Evolutionary conservation across 2,113 vertebrate genomes (phyloP).

Genomic region (Triplophysa dalaica): DNA sequence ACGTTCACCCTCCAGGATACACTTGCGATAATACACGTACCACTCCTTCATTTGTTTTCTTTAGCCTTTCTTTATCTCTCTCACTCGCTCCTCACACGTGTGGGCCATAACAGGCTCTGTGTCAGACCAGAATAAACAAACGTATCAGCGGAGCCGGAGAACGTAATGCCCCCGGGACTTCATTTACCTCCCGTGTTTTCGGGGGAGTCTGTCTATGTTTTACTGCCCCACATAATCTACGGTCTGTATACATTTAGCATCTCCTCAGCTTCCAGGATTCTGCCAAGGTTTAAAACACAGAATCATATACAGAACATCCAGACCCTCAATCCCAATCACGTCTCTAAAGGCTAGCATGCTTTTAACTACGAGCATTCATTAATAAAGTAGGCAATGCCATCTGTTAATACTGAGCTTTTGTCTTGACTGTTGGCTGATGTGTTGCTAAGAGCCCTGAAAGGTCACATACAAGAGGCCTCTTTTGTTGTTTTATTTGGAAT

Average conservation of each 20-base stretch:
- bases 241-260: constrained; percentile 56
- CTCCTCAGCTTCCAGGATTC: constrained; percentile 62
- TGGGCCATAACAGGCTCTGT: constrained; percentile 65
- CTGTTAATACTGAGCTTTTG: constrained; percentile 54
- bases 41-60: constrained; percentile 34
- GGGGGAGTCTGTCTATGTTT: constrained; percentile 74
- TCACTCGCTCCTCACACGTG: constrained; percentile 20
- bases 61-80: constrained; percentile 28
- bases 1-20: constrained; percentile 7
- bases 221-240: constrained; percentile 77
- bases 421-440: constrained; percentile 63
- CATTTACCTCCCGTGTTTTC: constrained; percentile 80
- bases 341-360: constrained; percentile 65
- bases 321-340: constrained; percentile 57
- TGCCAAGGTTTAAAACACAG: constrained; percentile 73
- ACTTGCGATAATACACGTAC: constrained; percentile 20
- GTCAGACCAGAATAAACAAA: constrained; percentile 76
- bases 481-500: constrained; percentile 73
- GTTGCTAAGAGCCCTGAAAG: constrained; percentile 64
- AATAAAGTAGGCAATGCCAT: constrained; percentile 56
- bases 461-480: constrained; percentile 69
- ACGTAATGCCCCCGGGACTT: constrained; percentile 77
- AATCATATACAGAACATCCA: constrained; percentile 56
- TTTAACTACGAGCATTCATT: constrained; percentile 61
- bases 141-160: constrained; percentile 63